Evolutionary conservation across 2,113 vertebrate species (phyloP).

Genomic region (Saguinus midas): DNA sequence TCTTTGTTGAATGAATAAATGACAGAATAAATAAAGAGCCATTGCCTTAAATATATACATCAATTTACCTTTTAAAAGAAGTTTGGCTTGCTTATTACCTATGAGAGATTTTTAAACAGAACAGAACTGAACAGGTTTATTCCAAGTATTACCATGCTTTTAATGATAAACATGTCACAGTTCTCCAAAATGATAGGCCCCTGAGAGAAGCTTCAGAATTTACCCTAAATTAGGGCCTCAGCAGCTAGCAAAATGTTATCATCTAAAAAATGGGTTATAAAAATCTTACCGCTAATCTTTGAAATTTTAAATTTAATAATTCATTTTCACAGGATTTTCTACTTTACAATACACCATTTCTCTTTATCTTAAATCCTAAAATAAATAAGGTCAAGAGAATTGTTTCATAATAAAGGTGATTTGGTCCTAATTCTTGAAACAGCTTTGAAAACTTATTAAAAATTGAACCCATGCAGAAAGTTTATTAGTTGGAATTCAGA

Average conservation of each 20-base stretch:
- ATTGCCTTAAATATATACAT: not conserved
- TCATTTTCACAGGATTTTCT: constrained; percentile 49
- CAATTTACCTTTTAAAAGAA: constrained; percentile 9
- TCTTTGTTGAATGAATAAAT: not conserved
- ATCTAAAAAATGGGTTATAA: not conserved
- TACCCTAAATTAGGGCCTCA: not conserved
- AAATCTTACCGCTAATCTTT: constrained; percentile 19
- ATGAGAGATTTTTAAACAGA: constrained; percentile 30
- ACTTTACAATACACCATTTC: constrained; percentile 5
- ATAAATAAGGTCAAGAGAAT: constrained; percentile 51
- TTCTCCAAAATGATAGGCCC: not conserved
- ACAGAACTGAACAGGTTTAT: constrained; percentile 25
- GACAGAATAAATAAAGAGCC: constrained; percentile 18
- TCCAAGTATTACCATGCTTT: not conserved
- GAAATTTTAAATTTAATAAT: constrained; percentile 32
- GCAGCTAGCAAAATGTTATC: not conserved
- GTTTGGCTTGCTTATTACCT: not conserved
- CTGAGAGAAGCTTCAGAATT: not conserved
- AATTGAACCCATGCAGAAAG: constrained; percentile 68
- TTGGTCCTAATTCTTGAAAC: constrained; percentile 70
- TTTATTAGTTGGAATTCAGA: constrained; percentile 73
- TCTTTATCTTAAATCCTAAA: constrained; percentile 49
- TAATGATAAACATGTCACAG: constrained; percentile 7
- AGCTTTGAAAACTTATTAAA: constrained; percentile 67
- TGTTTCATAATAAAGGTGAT: constrained; percentile 61